Conservation (phyloP, 2,888 invertebrate genomes). For the Hydriomena furcata region DNA sequence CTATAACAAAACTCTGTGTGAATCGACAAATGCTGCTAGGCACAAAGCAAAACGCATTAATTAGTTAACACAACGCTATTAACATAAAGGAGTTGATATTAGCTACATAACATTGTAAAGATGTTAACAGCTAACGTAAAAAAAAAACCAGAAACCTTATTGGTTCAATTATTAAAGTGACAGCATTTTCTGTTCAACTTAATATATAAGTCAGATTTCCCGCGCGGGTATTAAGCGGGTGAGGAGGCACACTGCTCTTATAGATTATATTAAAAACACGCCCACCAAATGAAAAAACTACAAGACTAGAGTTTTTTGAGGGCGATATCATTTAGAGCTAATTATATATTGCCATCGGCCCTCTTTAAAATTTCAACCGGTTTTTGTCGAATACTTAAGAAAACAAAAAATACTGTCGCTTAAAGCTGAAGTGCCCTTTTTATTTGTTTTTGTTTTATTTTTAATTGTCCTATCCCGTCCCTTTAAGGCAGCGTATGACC, state of each 20-base stretch:
- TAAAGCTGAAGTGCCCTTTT: constrained; percentile 60
- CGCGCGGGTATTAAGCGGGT: too few species aligned
- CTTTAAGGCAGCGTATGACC: constrained; percentile 70
- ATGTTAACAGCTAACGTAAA: not conserved
- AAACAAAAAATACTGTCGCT: constrained; percentile 23
- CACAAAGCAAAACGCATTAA: constrained; percentile 42
- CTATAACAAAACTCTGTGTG: too few species aligned
- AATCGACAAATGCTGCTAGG: constrained; percentile 40
- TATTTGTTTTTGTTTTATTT: constrained; percentile 53
- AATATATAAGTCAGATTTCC: too few species aligned
- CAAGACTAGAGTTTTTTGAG: too few species aligned
- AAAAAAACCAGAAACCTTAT: not conserved
- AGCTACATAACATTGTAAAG: not conserved
- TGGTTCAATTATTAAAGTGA: not conserved
- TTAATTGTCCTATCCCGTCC: constrained; percentile 55
- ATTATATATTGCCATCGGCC: too few species aligned
- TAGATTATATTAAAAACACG: not conserved
- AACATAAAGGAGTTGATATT: constrained; percentile 26
- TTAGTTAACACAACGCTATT: constrained; percentile 35
- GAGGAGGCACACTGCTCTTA: too few species aligned
- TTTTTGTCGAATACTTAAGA: too few species aligned
- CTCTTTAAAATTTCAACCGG: too few species aligned
- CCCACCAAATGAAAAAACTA: too few species aligned
- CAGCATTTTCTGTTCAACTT: constrained; percentile 17
- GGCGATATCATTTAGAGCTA: too few species aligned